Evolutionary conservation across 2,113 vertebrate species (phyloP), one percentile per base, ranked within the genome.

Genomic region (Todiramphus chloris): DNA sequence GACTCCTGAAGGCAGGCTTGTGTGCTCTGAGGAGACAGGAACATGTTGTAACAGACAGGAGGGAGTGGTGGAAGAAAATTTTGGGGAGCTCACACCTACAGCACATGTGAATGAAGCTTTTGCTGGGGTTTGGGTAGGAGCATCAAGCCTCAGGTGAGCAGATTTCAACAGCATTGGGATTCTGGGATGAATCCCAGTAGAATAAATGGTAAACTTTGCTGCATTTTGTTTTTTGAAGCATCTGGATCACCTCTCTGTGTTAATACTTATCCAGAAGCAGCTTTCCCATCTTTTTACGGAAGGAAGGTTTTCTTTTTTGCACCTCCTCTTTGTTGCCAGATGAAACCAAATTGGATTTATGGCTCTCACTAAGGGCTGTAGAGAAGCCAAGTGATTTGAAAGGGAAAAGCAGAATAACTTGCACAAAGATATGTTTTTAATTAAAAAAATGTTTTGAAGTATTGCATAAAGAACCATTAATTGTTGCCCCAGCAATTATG

Each of bases 371-470:
- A 59, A 81, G 75, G 27, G 53, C 67, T 25, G 13, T 69, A 78
- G 60, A 93, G 43, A 94, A 90, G 53, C 39, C 37, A 90, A 89
- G 31, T 68, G 11, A 70, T 95, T 87, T 84, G 60, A 87, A 95
- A 92, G 13, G 39, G 53, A 76, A 95, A 88, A 83, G 39, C 35
- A 75, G 60, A 89, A 64, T 63, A 83, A 53, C 18, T 89, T 82
- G 39, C 23, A 81, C 41, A 51, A 73, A 90, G 33, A 93, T 68
- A 75, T n/a, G 37, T 8, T 94, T 90, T 93, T 79, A 92, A 96
- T 95, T 89, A 37, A 81, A 77, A 90, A 73, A 76, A 50, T 4
- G n/a, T 88, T 90, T 93, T 96, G 92, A 96, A 94, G 69, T 91
- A 66, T 64, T 92, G 35, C 33, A 59, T 89, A 81, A 93, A 90